These are phyloP conservation scores for Andricus quercusramuli DNA, from an alignment of 2,888 invertebrate species.

Conservation along the genomic window DNA sequence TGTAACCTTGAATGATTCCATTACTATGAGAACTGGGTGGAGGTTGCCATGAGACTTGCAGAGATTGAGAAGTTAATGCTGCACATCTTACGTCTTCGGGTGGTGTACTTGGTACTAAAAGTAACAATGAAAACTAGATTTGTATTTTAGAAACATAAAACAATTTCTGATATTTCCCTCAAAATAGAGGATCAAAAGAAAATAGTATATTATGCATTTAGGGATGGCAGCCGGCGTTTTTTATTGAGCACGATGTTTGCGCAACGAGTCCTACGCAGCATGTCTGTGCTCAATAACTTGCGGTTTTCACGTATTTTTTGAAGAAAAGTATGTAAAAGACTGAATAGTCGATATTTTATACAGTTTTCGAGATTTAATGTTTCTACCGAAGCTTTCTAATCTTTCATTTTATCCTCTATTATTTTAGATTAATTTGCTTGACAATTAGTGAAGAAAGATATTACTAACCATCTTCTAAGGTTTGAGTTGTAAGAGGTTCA, in stretches of 20 bases:
- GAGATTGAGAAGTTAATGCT: conserved; percentile 86
- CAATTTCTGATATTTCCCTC: too few species aligned
- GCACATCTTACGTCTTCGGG: conserved; percentile 89
- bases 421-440: background rate
- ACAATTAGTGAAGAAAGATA: background rate
- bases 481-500: conserved; percentile 85
- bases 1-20: conserved; percentile 88
- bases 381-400: background rate
- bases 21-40: conserved; percentile 87
- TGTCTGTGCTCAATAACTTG: too few species aligned
- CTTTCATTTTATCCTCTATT: background rate
- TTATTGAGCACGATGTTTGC: too few species aligned
- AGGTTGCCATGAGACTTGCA: conserved; percentile 90
- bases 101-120: conserved; percentile 87
- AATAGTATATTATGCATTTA: too few species aligned
- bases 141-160: too few species aligned
- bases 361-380: background rate
- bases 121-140: conserved; percentile 16
- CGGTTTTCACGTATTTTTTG: too few species aligned
- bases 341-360: too few species aligned
- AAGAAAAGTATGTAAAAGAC: too few species aligned
- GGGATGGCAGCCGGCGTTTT: too few species aligned
- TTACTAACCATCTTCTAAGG: conserved; percentile 86
- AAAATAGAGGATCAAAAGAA: too few species aligned
- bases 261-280: too few species aligned